Evolutionary conservation across 2,888 invertebrate genomes (phyloP), one percentile per base, ranked within the genome.

Genomic region (Orchesella flavescens): DNA sequence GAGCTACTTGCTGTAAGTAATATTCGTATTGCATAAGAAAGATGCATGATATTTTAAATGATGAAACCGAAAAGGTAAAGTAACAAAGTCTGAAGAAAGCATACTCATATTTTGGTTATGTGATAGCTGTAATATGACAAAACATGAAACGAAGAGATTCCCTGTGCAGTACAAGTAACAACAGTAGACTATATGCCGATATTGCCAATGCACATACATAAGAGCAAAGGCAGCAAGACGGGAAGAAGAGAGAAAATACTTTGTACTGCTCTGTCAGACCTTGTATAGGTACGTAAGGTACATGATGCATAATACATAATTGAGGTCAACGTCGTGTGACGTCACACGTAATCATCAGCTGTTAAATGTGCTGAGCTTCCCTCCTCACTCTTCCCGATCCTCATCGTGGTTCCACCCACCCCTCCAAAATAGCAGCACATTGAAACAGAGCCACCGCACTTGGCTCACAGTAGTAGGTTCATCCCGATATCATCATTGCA

Each of bases 261-360:
- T 17, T 65, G 65, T n/a, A 34, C 43, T 24, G 34, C 34, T 34
- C 34, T 34, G 34, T 34, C 57, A 78, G 65, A 82, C 44, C 46
- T 68, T 63, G 75, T 43, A n/a, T 66, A 68, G 23, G 49, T 63
- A 55, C 55, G 68, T 55, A 63, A 61, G 63, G 59, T 55, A 69
- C 77, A 76, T 49, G 71, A 43, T 76, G 73, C 72, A 77, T 77
- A 71, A 65, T 72, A 83, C 80, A 84, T 84, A 84, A 87, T 87
- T 87, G 86, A 87, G 87, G 87, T 87, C 87, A 86, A 86, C 87
- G 86, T 71, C 86, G 86, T 85, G 84, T 87, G 87, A 87, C 87
- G 87, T 87, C 85, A 86, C 85, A 86, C 34, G 34, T 79, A 83
- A 81, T 76, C 85, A 87, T 87, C 87, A 87, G 87, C 87, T 87